Conservation (phyloP, 2,888 invertebrate species). For the Ophion obscuratus region DNA sequence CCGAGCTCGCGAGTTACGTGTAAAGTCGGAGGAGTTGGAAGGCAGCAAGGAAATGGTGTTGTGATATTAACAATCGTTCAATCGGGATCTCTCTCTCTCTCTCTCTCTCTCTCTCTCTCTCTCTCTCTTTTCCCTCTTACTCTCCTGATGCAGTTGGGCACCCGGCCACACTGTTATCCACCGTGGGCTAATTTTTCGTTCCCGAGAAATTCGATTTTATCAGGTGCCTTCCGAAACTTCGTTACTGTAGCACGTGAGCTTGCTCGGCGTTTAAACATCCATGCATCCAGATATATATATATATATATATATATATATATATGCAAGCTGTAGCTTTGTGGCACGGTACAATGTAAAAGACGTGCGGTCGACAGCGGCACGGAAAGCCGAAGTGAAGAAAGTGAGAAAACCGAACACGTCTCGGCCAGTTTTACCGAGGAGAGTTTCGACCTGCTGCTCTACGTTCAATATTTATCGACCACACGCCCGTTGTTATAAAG, state of each 20-base stretch:
- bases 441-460: slow-evolving; percentile 19
- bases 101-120: slow-evolving; percentile 1
- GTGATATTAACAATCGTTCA: slow-evolving; percentile 48
- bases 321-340: slow-evolving; percentile 29
- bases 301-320: not conserved
- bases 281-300: slow-evolving; percentile 15
- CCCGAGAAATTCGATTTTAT: slow-evolving; percentile 69
- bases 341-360: slow-evolving; percentile 36
- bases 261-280: slow-evolving; percentile 25
- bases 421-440: slow-evolving; percentile 41
- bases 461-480: slow-evolving; percentile 64
- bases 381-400: slow-evolving; percentile 51
- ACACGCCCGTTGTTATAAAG: slow-evolving; percentile 59
- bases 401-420: slow-evolving; percentile 60
- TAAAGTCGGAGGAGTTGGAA: not conserved
- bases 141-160: slow-evolving; percentile 12
- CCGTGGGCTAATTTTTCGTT: slow-evolving; percentile 44
- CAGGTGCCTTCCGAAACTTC: slow-evolving; percentile 60
- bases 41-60: slow-evolving; percentile 35
- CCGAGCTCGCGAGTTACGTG: slow-evolving; percentile 12
- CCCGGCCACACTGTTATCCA: slow-evolving; percentile 27
- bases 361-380: slow-evolving; percentile 44
- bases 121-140: slow-evolving; percentile 7
- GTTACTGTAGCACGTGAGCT: slow-evolving; percentile 59
- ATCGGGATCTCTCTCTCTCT: slow-evolving; percentile 35